Evolutionary conservation across 2,113 vertebrate species (phyloP).

Genomic region (Phasianus colchicus): DNA sequence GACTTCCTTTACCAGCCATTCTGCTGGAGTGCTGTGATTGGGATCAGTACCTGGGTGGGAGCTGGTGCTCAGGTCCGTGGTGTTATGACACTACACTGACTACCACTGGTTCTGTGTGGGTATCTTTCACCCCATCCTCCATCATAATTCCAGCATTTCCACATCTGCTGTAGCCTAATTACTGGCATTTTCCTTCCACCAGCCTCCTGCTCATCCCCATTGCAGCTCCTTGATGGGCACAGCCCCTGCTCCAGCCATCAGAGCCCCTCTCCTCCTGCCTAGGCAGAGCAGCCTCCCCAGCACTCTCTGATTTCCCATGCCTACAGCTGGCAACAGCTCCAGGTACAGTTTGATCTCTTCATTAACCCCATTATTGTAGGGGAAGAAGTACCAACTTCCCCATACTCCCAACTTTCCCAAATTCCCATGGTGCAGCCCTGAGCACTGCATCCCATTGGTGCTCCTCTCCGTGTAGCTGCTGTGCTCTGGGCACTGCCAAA

Average conservation of each 20-base stretch:
- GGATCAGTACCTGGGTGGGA: neutral
- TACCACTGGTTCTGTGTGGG: neutral
- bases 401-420: neutral
- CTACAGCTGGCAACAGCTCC: neutral
- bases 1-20: neutral
- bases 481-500: rapidly evolving
- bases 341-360: neutral
- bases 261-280: neutral
- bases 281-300: neutral
- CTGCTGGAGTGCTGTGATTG: neutral
- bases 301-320: neutral
- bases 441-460: rapidly evolving
- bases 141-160: neutral
- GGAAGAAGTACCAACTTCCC: neutral
- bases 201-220: neutral
- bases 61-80: neutral
- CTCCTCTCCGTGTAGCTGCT: neutral
- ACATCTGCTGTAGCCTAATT: neutral
- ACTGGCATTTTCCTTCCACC: neutral
- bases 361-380: neutral
- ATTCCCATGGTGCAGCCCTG: rapidly evolving
- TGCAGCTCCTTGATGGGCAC: neutral
- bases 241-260: neutral
- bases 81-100: rapidly evolving
- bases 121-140: neutral